These are phyloP conservation scores for Sicus ferrugineus DNA, from an alignment of 2,888 invertebrate species.

Conservation along the genomic window DNA sequence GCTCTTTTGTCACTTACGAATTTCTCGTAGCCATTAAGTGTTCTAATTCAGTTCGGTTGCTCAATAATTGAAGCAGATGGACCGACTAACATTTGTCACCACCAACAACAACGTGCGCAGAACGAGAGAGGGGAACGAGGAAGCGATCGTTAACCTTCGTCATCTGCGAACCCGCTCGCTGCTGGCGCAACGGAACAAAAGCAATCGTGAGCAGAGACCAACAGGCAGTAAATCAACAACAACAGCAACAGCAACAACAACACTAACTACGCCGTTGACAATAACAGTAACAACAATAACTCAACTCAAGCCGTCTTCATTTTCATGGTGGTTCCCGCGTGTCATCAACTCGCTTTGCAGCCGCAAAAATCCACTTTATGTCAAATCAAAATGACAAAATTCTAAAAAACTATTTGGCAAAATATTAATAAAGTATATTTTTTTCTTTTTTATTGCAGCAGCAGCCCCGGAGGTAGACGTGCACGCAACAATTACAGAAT, in stretches of 20 bases:
- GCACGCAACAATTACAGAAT: conserved; percentile 16
- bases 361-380: conserved; percentile 4
- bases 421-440: conserved; percentile 12
- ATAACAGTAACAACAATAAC: background rate
- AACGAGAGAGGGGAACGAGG: background rate
- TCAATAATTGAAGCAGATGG: conserved; percentile 57
- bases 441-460: conserved; percentile 14
- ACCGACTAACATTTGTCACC: conserved; percentile 50
- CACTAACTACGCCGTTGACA: background rate
- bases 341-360: background rate
- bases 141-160: conserved; percentile 20
- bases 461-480: too few relatives aligned
- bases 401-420: background rate
- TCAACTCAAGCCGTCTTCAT: conserved; percentile 1
- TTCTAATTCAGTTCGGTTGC: background rate
- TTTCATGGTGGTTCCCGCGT: background rate
- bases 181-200: background rate
- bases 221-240: background rate
- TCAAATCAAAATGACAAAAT: conserved; percentile 7
- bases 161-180: background rate
- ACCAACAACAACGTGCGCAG: conserved; percentile 9
- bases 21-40: background rate
- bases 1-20: background rate
- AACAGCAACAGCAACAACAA: background rate
- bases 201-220: conserved; percentile 42